phyloP scores from a whole-genome alignment of 2,113 vertebrate genomes.

The Lophotis ruficrista region DNA sequence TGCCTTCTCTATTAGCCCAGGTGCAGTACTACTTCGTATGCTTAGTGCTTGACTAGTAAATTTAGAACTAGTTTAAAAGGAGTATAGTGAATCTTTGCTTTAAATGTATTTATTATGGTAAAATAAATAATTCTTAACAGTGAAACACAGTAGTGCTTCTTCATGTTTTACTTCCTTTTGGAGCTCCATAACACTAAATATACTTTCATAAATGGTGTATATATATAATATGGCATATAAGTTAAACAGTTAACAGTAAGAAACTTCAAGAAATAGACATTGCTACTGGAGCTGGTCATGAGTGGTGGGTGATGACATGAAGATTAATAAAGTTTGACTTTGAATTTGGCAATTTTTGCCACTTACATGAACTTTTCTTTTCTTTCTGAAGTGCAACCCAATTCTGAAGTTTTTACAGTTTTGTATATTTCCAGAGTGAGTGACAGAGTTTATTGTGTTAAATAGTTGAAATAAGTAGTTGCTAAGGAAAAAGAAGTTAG shows the following conservation, averaged over 20 bases:
- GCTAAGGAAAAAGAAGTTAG: conserved; percentile 30
- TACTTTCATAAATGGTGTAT: not conserved
- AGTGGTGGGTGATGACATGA: conserved; percentile 67
- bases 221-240: not conserved
- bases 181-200: not conserved
- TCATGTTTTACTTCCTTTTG: not conserved
- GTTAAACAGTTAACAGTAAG: conserved; percentile 10
- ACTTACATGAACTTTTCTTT: conserved; percentile 34
- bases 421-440: conserved; percentile 66
- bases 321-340: conserved; percentile 70
- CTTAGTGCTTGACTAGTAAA: not conserved
- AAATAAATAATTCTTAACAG: not conserved
- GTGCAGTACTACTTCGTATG: not conserved
- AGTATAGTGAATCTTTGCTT: not conserved
- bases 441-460: conserved; percentile 44
- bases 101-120: not conserved
- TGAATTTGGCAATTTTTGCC: conserved; percentile 64
- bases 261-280: conserved; percentile 50
- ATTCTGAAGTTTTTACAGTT: conserved; percentile 56
- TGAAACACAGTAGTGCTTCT: not conserved
- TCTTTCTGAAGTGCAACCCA: conserved; percentile 47
- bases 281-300: conserved; percentile 49
- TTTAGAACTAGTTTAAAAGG: not conserved
- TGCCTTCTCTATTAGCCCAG: not conserved
- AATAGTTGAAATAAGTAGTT: conserved; percentile 19